Evolutionary conservation across 1,140 invertebrate species (phyloP).

Genomic region (Ceratoteleas bidentatus): DNA sequence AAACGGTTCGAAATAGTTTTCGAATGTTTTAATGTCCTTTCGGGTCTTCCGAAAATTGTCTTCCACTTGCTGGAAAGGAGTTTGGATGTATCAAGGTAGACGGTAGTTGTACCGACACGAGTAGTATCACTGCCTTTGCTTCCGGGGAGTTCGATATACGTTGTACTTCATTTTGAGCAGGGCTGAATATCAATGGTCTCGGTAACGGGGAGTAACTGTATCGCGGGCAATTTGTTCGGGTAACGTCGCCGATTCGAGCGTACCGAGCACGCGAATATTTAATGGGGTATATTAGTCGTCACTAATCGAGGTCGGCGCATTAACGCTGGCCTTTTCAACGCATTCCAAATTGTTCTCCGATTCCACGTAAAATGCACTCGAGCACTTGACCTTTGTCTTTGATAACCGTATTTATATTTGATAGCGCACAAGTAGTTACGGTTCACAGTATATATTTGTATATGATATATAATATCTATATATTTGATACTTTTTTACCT

Average conservation of each 20-base stretch:
- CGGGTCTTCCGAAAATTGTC: no score
- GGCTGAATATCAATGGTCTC: constrained; percentile 17
- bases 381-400: constrained; percentile 42
- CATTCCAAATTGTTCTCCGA: constrained; percentile 42
- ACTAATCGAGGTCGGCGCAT: constrained; percentile 9
- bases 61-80: no score
- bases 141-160: no score
- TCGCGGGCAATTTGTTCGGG: not conserved
- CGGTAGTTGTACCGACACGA: no score
- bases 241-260: not conserved
- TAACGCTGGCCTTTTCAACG: constrained; percentile 21
- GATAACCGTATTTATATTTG: constrained; percentile 35
- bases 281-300: constrained; percentile 3
- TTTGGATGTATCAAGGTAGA: no score
- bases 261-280: constrained; percentile 2
- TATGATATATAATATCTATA: constrained; percentile 61
- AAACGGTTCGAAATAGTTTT: no score
- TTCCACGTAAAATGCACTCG: constrained; percentile 31
- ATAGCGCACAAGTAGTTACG: constrained; percentile 32
- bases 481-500: constrained; percentile 80
- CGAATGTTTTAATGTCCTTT: no score
- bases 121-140: no score
- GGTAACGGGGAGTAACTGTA: not conserved
- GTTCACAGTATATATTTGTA: constrained; percentile 43
- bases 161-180: not conserved